These are phyloP conservation scores for Pseudopleuronectes americanus DNA, from an alignment of 2,797 vertebrate genomes.

Conservation along the genomic window DNA sequence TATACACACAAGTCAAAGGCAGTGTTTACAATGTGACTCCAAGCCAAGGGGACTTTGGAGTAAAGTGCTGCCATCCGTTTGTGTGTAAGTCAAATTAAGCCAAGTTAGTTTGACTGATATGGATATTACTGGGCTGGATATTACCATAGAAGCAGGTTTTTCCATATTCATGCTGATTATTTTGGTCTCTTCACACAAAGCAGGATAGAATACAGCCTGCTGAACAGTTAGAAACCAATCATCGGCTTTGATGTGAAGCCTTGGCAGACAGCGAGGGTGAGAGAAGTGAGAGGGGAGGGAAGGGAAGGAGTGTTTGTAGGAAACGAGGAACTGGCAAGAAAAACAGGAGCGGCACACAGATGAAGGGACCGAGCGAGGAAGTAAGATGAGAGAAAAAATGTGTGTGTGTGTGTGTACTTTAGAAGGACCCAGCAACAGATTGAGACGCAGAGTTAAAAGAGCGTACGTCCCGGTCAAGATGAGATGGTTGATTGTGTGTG, in stretches of 20 bases:
- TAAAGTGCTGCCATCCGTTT: slow-evolving; percentile 73
- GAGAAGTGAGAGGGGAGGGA: slow-evolving; percentile 61
- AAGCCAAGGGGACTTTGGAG: slow-evolving; percentile 72
- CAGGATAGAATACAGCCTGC: slow-evolving; percentile 76
- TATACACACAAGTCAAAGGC: slow-evolving; percentile 65
- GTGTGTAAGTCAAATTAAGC: slow-evolving; percentile 80
- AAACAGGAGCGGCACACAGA: slow-evolving; percentile 46
- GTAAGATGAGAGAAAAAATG: slow-evolving; percentile 29
- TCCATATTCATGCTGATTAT: slow-evolving; percentile 83
- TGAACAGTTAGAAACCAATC: slow-evolving; percentile 78
- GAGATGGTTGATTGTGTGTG: slow-evolving; percentile 66
- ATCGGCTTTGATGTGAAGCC: slow-evolving; percentile 79
- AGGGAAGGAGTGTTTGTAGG: slow-evolving; percentile 55
- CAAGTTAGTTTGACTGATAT: slow-evolving; percentile 81
- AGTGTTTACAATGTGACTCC: slow-evolving; percentile 66
- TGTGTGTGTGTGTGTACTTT: slow-evolving; percentile 31
- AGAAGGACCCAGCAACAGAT: slow-evolving; percentile 54
- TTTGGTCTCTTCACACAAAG: slow-evolving; percentile 78
- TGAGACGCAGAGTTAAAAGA: slow-evolving; percentile 66
- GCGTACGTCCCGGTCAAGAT: slow-evolving; percentile 73
- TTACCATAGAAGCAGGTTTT: slow-evolving; percentile 75
- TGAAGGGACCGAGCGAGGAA: slow-evolving; percentile 61
- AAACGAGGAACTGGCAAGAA: slow-evolving; percentile 32
- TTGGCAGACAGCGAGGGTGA: slow-evolving; percentile 74
- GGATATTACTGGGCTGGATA: slow-evolving; percentile 77